Percentiles rank a stretch among this genome's conserved stretches.
These are phyloP conservation scores for Agriotes lineatus DNA, from an alignment of 2,888 invertebrate genomes.

Conservation along the genomic window DNA sequence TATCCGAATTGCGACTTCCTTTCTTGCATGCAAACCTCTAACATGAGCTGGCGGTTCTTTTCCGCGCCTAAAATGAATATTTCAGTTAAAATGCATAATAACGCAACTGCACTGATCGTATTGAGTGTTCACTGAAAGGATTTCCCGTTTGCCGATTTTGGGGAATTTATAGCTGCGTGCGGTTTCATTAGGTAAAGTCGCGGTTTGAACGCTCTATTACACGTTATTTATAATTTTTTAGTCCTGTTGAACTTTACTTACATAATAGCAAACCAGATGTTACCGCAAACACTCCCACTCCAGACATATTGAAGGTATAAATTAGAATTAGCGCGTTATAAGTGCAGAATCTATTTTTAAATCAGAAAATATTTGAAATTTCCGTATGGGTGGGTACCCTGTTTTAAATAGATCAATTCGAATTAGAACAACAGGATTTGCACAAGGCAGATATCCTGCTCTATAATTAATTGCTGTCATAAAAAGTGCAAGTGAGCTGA, in stretches of 20 bases:
- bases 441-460: too few relatives aligned
- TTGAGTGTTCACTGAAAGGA: constrained; percentile 12
- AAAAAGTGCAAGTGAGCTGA: too few relatives aligned
- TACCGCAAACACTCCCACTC: constrained; percentile 11
- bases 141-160: constrained; percentile 3
- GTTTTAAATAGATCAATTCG: too few relatives aligned
- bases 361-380: constrained; percentile 1
- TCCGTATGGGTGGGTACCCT: neutral
- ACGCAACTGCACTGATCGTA: too few relatives aligned
- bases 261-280: constrained; percentile 2
- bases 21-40: neutral
- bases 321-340: constrained; percentile 8
- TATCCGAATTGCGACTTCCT: constrained; percentile 16
- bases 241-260: constrained; percentile 8
- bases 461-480: too few relatives aligned
- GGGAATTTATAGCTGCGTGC: constrained; percentile 1
- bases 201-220: neutral
- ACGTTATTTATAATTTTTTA: constrained; percentile 4
- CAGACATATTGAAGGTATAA: neutral
- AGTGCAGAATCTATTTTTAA: constrained; percentile 7
- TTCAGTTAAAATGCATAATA: too few relatives aligned
- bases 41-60: neutral
- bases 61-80: too few relatives aligned
- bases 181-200: neutral
- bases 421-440: too few relatives aligned